Conservation (phyloP, 2,797 vertebrate species). For the Pseudocheirus occidentalis region DNA sequence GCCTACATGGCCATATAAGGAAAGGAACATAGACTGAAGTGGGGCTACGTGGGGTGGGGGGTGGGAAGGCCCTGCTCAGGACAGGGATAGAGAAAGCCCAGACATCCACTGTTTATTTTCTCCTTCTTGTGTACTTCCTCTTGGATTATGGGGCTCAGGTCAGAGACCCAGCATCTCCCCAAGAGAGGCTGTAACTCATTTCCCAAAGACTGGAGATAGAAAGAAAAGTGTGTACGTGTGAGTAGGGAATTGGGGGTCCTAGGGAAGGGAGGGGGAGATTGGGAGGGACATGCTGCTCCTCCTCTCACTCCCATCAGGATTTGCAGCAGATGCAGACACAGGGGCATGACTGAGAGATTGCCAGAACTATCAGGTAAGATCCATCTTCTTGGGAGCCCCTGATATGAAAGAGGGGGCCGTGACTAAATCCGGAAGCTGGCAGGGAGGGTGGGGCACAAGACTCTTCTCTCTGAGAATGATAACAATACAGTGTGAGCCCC, state of each 20-base stretch:
- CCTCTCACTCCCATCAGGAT: slow-evolving; percentile 32
- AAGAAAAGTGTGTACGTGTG: not conserved
- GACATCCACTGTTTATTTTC: slow-evolving; percentile 76
- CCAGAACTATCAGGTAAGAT: not conserved
- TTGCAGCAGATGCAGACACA: not conserved
- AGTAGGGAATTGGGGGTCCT: not conserved
- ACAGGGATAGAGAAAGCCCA: slow-evolving; percentile 68
- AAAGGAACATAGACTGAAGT: slow-evolving; percentile 51
- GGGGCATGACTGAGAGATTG: not conserved
- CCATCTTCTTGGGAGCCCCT: not conserved
- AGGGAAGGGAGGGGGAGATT: not conserved
- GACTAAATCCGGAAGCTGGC: not conserved
- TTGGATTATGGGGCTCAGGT: slow-evolving; percentile 20
- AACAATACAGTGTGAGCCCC: not conserved
- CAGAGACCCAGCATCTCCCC: slow-evolving; percentile 51
- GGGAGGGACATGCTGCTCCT: not conserved
- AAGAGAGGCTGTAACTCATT: not conserved
- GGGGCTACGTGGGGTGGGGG: not conserved
- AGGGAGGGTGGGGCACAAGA: not conserved
- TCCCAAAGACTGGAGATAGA: slow-evolving; percentile 40
- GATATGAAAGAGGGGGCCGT: not conserved
- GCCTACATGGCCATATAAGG: slow-evolving; percentile 71
- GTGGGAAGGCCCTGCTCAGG: slow-evolving; percentile 49
- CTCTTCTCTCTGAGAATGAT: not conserved
- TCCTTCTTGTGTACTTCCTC: slow-evolving; percentile 48